Conservation (phyloP, 2,888 invertebrate species). For the Nomada hirtipes region DNA sequence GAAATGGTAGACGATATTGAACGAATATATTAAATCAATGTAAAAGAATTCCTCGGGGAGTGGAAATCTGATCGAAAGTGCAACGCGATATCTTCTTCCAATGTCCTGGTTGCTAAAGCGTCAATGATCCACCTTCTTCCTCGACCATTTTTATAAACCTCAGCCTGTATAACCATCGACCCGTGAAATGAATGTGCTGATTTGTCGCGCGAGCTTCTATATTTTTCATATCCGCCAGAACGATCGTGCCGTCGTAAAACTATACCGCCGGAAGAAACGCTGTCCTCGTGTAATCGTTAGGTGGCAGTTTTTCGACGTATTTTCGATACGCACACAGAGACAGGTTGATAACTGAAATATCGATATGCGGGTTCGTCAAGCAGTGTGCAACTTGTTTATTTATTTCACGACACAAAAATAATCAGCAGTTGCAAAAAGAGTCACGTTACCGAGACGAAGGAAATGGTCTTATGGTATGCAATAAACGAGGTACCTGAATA, state of each 20-base stretch:
- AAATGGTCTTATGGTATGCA: constrained; percentile 62
- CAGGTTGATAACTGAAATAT: neutral
- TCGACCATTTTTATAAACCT: constrained; percentile 10
- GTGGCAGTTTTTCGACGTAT: too few species aligned
- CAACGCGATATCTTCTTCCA: constrained; percentile 2
- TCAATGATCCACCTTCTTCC: neutral
- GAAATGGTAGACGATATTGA: too few species aligned
- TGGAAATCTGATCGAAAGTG: neutral
- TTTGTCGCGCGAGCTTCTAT: neutral
- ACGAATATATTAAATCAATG: neutral
- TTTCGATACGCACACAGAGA: neutral
- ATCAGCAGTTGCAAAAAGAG: constrained; percentile 56
- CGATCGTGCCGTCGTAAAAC: neutral
- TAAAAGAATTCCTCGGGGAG: neutral
- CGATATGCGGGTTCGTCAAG: constrained; percentile 7
- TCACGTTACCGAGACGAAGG: constrained; percentile 71
- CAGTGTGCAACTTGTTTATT: constrained; percentile 29
- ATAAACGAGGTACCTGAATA: constrained; percentile 67
- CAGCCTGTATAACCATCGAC: neutral
- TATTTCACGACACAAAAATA: constrained; percentile 42
- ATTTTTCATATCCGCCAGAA: neutral
- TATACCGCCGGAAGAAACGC: neutral
- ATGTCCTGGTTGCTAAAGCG: constrained; percentile 2
- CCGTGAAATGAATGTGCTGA: neutral
- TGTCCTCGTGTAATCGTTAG: neutral